Percentiles rank a stretch among this genome's conserved stretches.
Evolutionary conservation across 2,113 vertebrate species (phyloP).

Genomic region (Ornithorhynchus anatinus): DNA sequence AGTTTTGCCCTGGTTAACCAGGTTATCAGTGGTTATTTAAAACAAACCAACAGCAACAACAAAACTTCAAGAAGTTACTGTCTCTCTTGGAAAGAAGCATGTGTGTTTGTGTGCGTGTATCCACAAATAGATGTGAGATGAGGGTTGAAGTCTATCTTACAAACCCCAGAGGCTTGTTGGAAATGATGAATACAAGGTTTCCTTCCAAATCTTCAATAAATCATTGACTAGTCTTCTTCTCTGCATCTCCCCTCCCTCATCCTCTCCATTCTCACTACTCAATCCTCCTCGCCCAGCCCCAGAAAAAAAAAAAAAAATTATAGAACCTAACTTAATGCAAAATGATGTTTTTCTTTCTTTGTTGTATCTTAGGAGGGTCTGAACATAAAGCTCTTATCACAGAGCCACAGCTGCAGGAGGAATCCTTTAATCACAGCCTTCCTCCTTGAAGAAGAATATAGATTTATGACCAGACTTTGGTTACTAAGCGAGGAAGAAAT

Average conservation of each 20-base stretch:
- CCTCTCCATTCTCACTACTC: background rate
- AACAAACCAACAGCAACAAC: background rate
- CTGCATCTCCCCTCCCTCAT: slow-evolving; percentile 15
- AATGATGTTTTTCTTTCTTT: slow-evolving; percentile 54
- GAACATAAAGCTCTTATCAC: slow-evolving; percentile 72
- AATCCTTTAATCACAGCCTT: slow-evolving; percentile 72
- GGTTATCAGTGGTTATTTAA: too few species aligned
- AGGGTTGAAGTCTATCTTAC: slow-evolving; percentile 33
- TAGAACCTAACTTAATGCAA: slow-evolving; percentile 60
- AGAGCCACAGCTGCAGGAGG: slow-evolving; percentile 66
- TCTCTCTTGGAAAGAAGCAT: slow-evolving; percentile 3
- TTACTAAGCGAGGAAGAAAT: slow-evolving; percentile 63
- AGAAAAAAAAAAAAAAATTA: slow-evolving; percentile 48
- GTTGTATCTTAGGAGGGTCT: slow-evolving; percentile 58
- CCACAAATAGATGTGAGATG: background rate
- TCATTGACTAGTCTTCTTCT: slow-evolving; percentile 47
- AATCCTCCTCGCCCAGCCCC: background rate
- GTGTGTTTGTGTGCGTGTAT: background rate
- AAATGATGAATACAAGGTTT: slow-evolving; percentile 9
- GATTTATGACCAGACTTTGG: slow-evolving; percentile 67
- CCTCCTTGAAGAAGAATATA: slow-evolving; percentile 73
- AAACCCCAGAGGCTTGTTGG: slow-evolving; percentile 46
- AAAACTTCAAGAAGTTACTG: slow-evolving; percentile 31
- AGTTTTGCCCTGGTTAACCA: too few species aligned
- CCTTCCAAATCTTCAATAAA: slow-evolving; percentile 30